Evolutionary conservation across 2,888 invertebrate species (phyloP).

Genomic region (Andrena bucephala): DNA sequence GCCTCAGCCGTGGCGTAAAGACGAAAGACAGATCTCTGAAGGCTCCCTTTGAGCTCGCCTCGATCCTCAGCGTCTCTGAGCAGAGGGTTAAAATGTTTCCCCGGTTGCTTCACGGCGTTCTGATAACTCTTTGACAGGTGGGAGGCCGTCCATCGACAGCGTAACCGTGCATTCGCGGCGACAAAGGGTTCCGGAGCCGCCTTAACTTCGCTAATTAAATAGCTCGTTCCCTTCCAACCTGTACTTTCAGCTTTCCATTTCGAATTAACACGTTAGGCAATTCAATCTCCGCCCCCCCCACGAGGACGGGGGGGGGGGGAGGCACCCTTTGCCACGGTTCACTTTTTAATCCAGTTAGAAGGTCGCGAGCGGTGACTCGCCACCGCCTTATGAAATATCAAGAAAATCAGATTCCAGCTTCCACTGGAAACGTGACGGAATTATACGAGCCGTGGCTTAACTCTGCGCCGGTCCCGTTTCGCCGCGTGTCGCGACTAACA

Average conservation of each 20-base stretch:
- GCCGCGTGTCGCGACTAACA: slow-evolving; percentile 23
- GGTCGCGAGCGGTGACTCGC: slow-evolving; percentile 6
- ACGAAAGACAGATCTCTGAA: background rate
- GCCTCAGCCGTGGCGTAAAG: background rate
- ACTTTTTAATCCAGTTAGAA: slow-evolving; percentile 47
- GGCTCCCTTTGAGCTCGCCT: background rate
- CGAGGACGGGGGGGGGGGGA: too few relatives aligned
- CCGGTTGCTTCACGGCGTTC: background rate
- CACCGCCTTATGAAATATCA: slow-evolving; percentile 51
- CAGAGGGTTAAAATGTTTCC: background rate
- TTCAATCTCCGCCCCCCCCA: slow-evolving; percentile 12
- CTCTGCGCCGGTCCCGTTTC: slow-evolving; percentile 31
- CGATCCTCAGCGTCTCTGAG: background rate
- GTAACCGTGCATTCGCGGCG: background rate
- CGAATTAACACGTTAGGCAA: slow-evolving; percentile 36
- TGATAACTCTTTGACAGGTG: background rate
- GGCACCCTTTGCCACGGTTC: slow-evolving; percentile 9
- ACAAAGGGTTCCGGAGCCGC: background rate
- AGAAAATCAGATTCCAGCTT: slow-evolving; percentile 52
- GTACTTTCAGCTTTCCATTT: slow-evolving; percentile 30
- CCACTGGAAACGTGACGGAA: slow-evolving; percentile 47
- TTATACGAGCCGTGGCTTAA: slow-evolving; percentile 41
- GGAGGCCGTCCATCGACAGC: slow-evolving; percentile 2
- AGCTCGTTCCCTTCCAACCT: background rate
- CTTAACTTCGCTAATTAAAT: slow-evolving; percentile 32